Evolutionary conservation across 2,888 invertebrate species (phyloP).

Genomic region (Timandra comae): DNA sequence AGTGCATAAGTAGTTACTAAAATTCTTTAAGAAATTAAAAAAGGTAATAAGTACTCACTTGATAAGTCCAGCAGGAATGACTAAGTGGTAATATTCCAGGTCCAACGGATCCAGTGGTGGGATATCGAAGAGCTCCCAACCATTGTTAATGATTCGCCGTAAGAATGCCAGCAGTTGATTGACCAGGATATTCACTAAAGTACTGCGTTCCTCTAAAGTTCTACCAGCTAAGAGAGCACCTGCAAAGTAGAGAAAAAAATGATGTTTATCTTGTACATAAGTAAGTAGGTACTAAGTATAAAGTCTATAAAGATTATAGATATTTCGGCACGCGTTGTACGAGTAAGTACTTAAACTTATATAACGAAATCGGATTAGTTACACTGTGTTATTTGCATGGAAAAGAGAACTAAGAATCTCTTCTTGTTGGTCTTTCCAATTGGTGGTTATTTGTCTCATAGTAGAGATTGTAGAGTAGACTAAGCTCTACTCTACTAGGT

Average conservation of each 20-base stretch:
- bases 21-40: no score
- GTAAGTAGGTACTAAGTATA: neutral
- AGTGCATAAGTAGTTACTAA: no score
- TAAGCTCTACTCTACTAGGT: no score
- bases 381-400: constrained; percentile 1
- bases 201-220: constrained; percentile 27
- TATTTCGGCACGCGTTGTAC: no score
- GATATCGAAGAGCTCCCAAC: constrained; percentile 38
- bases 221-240: no score
- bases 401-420: no score
- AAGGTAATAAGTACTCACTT: constrained; percentile 48
- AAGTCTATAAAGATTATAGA: neutral
- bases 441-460: no score
- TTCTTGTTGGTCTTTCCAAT: no score
- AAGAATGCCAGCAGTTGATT: constrained; percentile 42
- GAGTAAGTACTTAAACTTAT: no score
- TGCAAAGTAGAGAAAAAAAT: no score
- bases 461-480: no score
- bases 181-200: constrained; percentile 43
- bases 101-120: constrained; percentile 54
- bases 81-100: constrained; percentile 34
- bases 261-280: neutral
- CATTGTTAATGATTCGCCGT: constrained; percentile 46
- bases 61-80: constrained; percentile 47
- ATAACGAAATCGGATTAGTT: no score